These are phyloP conservation scores for Benthosema pterotum DNA, from an alignment of 2,797 vertebrate species.

Conservation along the genomic window DNA sequence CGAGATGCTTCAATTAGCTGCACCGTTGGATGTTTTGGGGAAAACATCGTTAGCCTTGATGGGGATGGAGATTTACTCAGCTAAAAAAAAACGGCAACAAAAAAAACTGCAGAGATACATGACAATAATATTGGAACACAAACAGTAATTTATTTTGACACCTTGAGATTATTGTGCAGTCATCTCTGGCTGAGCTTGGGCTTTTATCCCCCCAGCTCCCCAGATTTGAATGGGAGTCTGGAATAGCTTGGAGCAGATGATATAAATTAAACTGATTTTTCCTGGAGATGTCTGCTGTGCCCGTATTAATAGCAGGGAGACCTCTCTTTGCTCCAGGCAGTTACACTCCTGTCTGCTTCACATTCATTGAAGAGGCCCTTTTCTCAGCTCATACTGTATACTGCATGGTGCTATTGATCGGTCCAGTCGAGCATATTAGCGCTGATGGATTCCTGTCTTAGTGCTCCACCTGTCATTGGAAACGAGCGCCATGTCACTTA, in stretches of 20 bases:
- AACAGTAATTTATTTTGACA: constrained; percentile 39
- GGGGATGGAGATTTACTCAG: constrained; percentile 42
- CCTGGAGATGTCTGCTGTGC: constrained; percentile 50
- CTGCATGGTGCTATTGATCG: constrained; percentile 58
- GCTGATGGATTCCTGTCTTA: constrained; percentile 52
- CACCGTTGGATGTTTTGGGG: constrained; percentile 42
- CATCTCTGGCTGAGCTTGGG: constrained; percentile 19
- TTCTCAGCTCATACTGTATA: constrained; percentile 36
- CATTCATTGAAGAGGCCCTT: constrained; percentile 55
- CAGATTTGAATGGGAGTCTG: constrained; percentile 43
- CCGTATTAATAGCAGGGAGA: constrained; percentile 56
- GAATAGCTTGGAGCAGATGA: constrained; percentile 47
- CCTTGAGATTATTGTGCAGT: constrained; percentile 37
- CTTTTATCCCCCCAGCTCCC: constrained; percentile 45
- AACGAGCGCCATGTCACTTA: constrained; percentile 36
- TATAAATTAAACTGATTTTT: constrained; percentile 60
- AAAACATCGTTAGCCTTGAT: constrained; percentile 62
- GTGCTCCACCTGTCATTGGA: constrained; percentile 42
- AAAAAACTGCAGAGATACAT: constrained; percentile 11
- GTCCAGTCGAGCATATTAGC: constrained; percentile 53
- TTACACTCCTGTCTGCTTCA: constrained; percentile 43
- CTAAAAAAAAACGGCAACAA: constrained; percentile 9
- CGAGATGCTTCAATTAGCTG: constrained; percentile 52
- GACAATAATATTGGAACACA: constrained; percentile 32
- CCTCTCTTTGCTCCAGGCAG: constrained; percentile 50